Conservation (phyloP, 92 coral and sea anemone species). For the Umimayanthus chanpuru region DNA sequence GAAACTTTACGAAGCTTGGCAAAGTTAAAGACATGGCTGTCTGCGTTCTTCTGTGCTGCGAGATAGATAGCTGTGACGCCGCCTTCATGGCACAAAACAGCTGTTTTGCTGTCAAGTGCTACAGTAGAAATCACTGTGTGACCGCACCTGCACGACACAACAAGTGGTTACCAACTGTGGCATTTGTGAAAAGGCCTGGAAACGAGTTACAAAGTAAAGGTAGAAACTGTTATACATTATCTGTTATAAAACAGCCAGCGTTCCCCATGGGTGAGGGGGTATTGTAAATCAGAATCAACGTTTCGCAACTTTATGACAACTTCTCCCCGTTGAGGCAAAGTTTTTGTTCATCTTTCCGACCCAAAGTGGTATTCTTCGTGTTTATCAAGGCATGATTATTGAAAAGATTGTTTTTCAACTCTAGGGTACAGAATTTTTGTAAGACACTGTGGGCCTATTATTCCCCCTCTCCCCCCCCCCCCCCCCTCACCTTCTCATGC, state of each 20-base stretch:
- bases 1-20: conserved; percentile 86
- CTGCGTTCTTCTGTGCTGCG: conserved; percentile 90
- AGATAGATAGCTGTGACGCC: conserved; percentile 80
- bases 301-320: not conserved
- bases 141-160: conserved; percentile 90
- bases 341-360: too few relatives aligned
- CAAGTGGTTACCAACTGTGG: conserved; percentile 85
- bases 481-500: too few relatives aligned
- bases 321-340: too few relatives aligned
- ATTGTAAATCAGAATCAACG: not conserved
- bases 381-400: too few relatives aligned
- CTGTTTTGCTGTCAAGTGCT: conserved; percentile 89
- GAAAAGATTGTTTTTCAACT: too few relatives aligned
- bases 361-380: too few relatives aligned
- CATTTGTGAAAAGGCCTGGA: conserved; percentile 58
- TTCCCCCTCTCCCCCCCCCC: too few relatives aligned
- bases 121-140: conserved; percentile 80
- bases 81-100: conserved; percentile 84
- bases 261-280: not conserved
- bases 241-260: not conserved
- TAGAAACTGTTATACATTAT: not conserved
- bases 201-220: not conserved
- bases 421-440: too few relatives aligned
- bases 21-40: conserved; percentile 89
- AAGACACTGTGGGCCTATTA: too few relatives aligned